Base-by-base conservation (phyloP, 2,888 invertebrate genomes). In the Leucophora obtusa region DNA sequence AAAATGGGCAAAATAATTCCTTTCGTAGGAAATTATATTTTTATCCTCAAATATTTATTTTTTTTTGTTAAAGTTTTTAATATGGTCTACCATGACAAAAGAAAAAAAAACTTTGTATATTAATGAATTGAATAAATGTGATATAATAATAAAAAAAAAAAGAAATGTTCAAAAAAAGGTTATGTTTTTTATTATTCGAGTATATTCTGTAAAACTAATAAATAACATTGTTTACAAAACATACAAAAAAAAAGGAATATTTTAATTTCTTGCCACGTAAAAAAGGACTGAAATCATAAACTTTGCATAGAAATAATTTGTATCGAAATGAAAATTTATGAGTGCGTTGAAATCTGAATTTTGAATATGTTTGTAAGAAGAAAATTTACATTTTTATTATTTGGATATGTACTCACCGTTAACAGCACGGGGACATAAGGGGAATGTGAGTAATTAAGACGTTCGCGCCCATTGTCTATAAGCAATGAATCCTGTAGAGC, bases 391-490 rank as follows among this genome's bases (percentile, higher is more conserved):
- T 84, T 83, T 84, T 84, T 84, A 84, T 84, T 83, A 84, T 73
- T 21, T 3, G 21, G 3, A 28, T 28, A 28, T 28, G 28, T 56
- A 65, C 43, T 79, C 72, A 47, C 50, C 59, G 59, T 47, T 15
- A 63, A 35, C 28, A 53, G 58, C 10, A 21, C 43, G 17, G 66
- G 21, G 63, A 60, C 28, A 78, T 63, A 43, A 77, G 63, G 68
- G 82, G 83, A 85, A 84, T 84, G 84, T 85, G 87, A 85, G 87
- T 89, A 89, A 88, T 88, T 88, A 88, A 89, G 87, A 86, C 85
- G 87, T 87, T 88, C 85, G 88, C 86, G 86, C 88, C 86, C 79
- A 65, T 79, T 72, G 62, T 53, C 71, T 28, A 7, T 7, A 28
- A 62, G 56, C 69, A 38, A 28, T 21, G 69, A 18, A 59, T 65